These are phyloP conservation scores for Enteromius argenteus DNA, from an alignment of 2,797 vertebrate species.

Conservation along the genomic window DNA sequence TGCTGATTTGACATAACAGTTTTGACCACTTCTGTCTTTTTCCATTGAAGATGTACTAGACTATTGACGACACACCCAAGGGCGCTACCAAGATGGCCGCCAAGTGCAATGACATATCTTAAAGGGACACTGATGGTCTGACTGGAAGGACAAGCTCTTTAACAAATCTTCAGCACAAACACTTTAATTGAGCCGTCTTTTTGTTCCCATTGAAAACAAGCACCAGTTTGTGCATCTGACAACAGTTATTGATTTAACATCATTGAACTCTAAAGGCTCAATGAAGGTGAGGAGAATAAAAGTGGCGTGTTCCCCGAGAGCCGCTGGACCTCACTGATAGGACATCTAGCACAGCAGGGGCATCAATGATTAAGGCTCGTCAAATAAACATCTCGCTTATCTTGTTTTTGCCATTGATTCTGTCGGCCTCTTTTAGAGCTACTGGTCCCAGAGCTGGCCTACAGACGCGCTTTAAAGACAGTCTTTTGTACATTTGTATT, in stretches of 20 bases:
- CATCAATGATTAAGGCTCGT: constrained; percentile 51
- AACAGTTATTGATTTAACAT: constrained; percentile 55
- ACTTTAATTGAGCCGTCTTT: constrained; percentile 49
- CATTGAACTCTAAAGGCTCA: constrained; percentile 48
- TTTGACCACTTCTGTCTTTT: neutral
- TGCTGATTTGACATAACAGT: neutral
- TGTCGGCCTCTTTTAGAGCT: constrained; percentile 36
- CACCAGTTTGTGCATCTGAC: constrained; percentile 37
- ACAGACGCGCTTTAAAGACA: neutral
- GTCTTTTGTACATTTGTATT: constrained; percentile 1
- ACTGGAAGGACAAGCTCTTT: constrained; percentile 17
- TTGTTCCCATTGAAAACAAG: constrained; percentile 51
- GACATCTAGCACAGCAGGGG: constrained; percentile 46
- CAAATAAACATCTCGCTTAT: constrained; percentile 61
- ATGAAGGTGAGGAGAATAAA: constrained; percentile 61
- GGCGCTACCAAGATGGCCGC: neutral
- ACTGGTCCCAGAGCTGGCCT: neutral
- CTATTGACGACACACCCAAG: neutral
- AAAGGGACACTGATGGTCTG: neutral
- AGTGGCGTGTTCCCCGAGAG: constrained; percentile 35
- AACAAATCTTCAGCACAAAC: constrained; percentile 25
- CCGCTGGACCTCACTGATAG: constrained; percentile 60
- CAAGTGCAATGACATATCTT: neutral
- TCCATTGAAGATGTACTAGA: neutral
- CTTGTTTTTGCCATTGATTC: constrained; percentile 54